Evolutionary conservation across 2,797 vertebrate species (phyloP).

Genomic region (Pseudocheirus occidentalis): DNA sequence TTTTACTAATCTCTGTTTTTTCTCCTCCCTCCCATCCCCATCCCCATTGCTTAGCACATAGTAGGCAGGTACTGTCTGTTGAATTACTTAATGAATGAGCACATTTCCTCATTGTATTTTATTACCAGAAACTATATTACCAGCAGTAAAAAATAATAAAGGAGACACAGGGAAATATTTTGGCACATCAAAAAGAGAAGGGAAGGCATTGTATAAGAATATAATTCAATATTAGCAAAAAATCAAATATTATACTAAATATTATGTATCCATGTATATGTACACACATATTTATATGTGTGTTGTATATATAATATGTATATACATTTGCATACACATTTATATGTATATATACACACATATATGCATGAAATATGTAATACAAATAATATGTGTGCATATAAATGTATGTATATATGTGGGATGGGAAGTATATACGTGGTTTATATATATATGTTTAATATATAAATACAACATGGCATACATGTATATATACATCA

Average conservation of each 20-base stretch:
- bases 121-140: not conserved
- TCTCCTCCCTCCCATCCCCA: not conserved
- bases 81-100: not conserved
- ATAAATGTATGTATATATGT: not conserved
- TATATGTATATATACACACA: not conserved
- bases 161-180: not conserved
- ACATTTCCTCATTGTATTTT: not conserved
- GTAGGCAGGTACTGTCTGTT: not conserved
- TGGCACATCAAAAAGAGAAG: not conserved
- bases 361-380: not conserved
- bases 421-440: not conserved
- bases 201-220: not conserved
- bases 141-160: not conserved
- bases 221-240: not conserved
- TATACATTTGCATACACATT: not conserved
- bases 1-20: not conserved
- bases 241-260: not conserved
- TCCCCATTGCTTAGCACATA: not conserved
- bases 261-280: not conserved
- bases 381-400: not conserved
- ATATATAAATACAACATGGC: not conserved
- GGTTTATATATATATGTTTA: not conserved
- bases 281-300: not conserved
- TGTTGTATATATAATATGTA: not conserved
- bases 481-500: not conserved